A percentile compares a stretch with the other conserved stretches of the same genome.
Evolutionary conservation across 2,113 vertebrate genomes (phyloP).

Genomic region (Nothobranchius furzeri): DNA sequence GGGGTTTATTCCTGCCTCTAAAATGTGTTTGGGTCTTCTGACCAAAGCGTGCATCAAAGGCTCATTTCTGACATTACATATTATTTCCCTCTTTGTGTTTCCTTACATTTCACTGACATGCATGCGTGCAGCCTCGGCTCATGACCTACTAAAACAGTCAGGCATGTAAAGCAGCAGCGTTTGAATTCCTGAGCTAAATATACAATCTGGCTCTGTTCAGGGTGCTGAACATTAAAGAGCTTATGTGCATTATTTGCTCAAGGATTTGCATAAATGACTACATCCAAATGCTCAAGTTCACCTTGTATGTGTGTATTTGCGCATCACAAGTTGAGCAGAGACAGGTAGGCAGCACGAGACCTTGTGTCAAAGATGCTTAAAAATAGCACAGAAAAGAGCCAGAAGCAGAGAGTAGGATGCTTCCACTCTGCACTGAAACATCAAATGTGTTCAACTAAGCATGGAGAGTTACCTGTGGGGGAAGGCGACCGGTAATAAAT

Average conservation of each 20-base stretch:
- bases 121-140: slow-evolving; percentile 46
- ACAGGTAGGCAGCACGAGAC: slow-evolving; percentile 27
- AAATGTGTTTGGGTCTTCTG: no score
- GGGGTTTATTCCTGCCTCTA: no score
- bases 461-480: slow-evolving; percentile 46
- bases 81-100: slow-evolving; percentile 1
- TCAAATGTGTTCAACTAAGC: slow-evolving; percentile 27
- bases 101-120: slow-evolving; percentile 53
- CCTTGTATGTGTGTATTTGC: neutral
- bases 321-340: slow-evolving; percentile 40
- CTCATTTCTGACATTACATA: slow-evolving; percentile 6
- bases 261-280: slow-evolving; percentile 1
- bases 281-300: neutral
- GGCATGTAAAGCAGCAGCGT: slow-evolving; percentile 62
- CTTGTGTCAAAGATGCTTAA: slow-evolving; percentile 52
- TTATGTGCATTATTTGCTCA: neutral
- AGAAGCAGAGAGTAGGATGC: slow-evolving; percentile 24
- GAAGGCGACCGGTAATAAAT: slow-evolving; percentile 50
- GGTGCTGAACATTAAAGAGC: neutral
- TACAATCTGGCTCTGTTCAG: slow-evolving; percentile 21
- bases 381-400: slow-evolving; percentile 50
- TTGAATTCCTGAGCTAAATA: slow-evolving; percentile 59
- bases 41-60: no score
- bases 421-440: slow-evolving; percentile 23
- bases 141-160: slow-evolving; percentile 76